Percentiles rank a stretch among this genome's conserved stretches.
These are phyloP conservation scores for Craseonycteris thonglongyai DNA, from an alignment of 2,113 vertebrate genomes.

Conservation along the genomic window DNA sequence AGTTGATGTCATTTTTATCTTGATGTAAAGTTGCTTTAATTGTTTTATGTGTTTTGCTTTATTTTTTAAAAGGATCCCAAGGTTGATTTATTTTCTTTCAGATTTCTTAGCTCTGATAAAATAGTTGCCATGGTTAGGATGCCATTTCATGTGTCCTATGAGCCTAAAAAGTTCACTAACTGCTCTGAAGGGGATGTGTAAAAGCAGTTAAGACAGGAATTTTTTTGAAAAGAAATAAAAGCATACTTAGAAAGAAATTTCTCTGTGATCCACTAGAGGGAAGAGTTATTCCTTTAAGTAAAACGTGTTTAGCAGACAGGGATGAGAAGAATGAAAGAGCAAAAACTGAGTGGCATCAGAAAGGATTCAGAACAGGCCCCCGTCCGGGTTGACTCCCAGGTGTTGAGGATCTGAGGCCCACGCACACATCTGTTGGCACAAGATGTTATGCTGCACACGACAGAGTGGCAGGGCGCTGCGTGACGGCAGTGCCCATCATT, in stretches of 20 bases:
- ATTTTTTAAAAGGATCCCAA: neutral
- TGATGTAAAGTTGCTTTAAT: neutral
- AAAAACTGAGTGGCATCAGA: neutral
- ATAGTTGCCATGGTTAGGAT: neutral
- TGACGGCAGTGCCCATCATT: rapidly evolving
- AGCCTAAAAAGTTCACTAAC: neutral
- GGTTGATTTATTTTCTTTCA: neutral
- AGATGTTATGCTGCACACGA: rapidly evolving
- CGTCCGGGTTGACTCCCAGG: too few species aligned
- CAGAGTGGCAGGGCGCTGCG: rapidly evolving
- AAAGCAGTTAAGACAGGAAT: neutral
- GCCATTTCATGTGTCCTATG: neutral
- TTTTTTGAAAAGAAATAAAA: neutral
- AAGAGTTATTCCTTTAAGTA: conserved; percentile 45
- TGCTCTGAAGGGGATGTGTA: neutral
- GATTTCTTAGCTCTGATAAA: neutral
- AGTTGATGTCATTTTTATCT: neutral
- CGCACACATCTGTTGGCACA: rapidly evolving
- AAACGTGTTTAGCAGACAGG: neutral
- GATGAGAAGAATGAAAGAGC: neutral
- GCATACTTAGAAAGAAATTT: conserved; percentile 22
- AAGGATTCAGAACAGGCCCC: neutral
- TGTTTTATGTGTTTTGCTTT: conserved; percentile 7
- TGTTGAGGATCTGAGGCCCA: rapidly evolving
- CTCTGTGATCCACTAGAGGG: conserved; percentile 72